Base-by-base conservation (phyloP, 2,113 vertebrate genomes). In the Tor tambroides region DNA sequence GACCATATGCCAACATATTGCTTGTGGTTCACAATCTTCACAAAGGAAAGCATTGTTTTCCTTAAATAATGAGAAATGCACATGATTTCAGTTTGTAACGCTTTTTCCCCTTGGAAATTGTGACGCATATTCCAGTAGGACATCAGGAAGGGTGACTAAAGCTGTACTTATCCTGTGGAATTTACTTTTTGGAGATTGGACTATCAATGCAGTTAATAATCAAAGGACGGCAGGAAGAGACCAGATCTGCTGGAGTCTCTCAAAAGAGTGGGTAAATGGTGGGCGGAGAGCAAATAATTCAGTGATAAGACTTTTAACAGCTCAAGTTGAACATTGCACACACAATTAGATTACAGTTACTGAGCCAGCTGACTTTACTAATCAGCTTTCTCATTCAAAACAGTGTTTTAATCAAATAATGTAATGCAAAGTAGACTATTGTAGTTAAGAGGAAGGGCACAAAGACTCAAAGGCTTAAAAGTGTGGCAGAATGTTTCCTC, bases 101-200 rank as follows among this genome's bases (percentile, higher is more conserved):
- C 74, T 46, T 72, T 92, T 90, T 92, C 91, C 87, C 90, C 89
- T 76, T 91, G 93, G 93, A 94, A 94, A 91, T 86, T 81, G 88
- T 90, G 91, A 92, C 84, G 77, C 82, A 81, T 74, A 86, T 85
- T 85, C 71, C 77, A 69, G 46, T 54, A 76, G 59, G 49, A 83
- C 56, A 46, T 21, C 49, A 65, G 75, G 26, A 26, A 17, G 21
- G 54, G 80, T 83, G 67, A 76, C 67, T 21, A 80, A 61, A 69
- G 30, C 59, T 86, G 49, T 51, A 5, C 87, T 17, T 32, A 32
- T 69, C 15, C 30, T 69, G 32, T 72, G 21, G 35, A 72, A 72
- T 72, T 32, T 4, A 41, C 32, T 54, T 83, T 81, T 21, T 21
- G 38, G 23, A 65, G 2, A 80, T 35, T 5, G 23, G 38, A 26